Evolutionary conservation across 2,797 vertebrate genomes (phyloP), one percentile per base, ranked within the genome.

Genomic region (Zenarchopterus dispar): DNA sequence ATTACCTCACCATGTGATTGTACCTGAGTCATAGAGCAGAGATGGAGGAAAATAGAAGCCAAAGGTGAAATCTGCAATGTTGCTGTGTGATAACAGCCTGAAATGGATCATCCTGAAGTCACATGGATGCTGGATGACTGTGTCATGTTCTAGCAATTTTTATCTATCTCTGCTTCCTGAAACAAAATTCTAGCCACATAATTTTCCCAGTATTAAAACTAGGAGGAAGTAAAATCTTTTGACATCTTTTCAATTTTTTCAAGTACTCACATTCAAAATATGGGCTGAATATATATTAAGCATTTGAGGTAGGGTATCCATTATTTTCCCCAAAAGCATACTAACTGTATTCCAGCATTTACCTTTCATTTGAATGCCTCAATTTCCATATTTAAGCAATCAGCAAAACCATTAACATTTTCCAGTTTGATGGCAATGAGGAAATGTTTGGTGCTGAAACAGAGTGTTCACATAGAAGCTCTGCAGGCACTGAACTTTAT

Each of bases 321-420:
- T 75, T 76, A 60, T 72, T 81, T 68, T 43, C 24, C 72, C 62
- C 56, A 53, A 81, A 78, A 80, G 66, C 62, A 44, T 51, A 57
- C 57, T 55, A 51, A 22, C 16, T 61, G 62, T 61, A 72, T 64
- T 85, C 62, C 24, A 22, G 51, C 78, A 78, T 85, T 83, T 73
- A 80, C 60, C 71, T 77, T 55, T 67, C 58, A 54, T 87, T 76
- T 67, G 16, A 85, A 77, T 75, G 67, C 46, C 70, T 54, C 49
- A 53, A 89, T 90, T 89, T 89, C 80, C 84, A 90, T 86, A 84
- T 86, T 86, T 77, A 66, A 66, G 75, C 82, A 75, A 86, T 87
- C 79, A 84, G 62, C 75, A 78, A 85, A 75, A 0, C 53, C 75
- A 87, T 88, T 89, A 89, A 75, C 76, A 87, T 90, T 85, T 87